Conservation (phyloP, 23 tunicate genomes). For the Halocynthia roretzi region DNA sequence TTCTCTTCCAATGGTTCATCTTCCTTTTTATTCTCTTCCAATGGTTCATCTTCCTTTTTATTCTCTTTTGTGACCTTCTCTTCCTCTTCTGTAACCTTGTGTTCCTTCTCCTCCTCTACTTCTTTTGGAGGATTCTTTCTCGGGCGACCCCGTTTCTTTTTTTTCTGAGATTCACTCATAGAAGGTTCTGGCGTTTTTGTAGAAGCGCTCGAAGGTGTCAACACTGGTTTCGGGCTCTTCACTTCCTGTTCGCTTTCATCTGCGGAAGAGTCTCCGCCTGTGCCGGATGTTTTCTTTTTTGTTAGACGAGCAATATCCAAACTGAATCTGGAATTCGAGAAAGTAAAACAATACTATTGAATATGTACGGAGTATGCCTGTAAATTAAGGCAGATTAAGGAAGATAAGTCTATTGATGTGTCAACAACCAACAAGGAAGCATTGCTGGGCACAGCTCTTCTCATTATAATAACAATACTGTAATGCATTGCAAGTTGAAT, state of each 20-base stretch:
- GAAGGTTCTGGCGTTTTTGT: not conserved
- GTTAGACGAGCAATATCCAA: slow-evolving; percentile 78
- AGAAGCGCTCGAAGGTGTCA: not conserved
- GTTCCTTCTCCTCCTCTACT: slow-evolving; percentile 10
- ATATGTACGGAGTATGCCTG: not conserved
- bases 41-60: not conserved
- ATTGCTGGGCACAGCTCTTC: not conserved
- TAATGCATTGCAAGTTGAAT: not conserved
- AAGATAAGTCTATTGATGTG: not conserved
- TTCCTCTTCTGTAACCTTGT: not conserved
- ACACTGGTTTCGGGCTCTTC: no score
- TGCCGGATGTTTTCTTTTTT: slow-evolving; percentile 33
- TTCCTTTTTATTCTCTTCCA: not conserved
- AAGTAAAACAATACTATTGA: not conserved
- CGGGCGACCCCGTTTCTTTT: slow-evolving; percentile 8
- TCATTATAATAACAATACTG: not conserved
- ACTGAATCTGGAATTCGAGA: slow-evolving; percentile 27
- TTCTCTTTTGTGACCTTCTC: slow-evolving; percentile 9
- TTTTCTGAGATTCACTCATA: not conserved
- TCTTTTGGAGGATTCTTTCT: slow-evolving; percentile 6
- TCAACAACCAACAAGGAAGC: not conserved
- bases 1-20: not conserved
- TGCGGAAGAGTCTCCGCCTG: slow-evolving; percentile 21
- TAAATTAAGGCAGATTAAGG: not conserved
- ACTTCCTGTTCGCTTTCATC: slow-evolving; percentile 28